These are phyloP conservation scores for Ctenochaetus hawaiiensis DNA, from an alignment of 2,797 vertebrate genomes.

Conservation along the genomic window DNA sequence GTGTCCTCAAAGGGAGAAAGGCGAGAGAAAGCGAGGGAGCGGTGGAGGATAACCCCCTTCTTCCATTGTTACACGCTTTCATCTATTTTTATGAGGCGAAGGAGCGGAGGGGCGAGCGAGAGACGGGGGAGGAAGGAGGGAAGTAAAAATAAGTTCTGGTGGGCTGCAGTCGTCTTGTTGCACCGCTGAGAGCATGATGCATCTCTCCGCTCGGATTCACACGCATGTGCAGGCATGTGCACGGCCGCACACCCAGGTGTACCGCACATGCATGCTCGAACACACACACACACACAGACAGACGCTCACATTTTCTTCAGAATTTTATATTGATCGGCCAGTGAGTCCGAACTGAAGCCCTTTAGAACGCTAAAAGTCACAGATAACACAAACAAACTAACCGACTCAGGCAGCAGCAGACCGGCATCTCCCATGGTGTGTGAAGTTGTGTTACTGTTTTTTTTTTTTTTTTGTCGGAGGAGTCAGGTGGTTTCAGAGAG, in stretches of 20 bases:
- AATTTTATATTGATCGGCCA: slow-evolving; percentile 10
- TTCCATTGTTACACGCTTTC: slow-evolving; percentile 75
- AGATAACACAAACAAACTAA: background rate
- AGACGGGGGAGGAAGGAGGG: slow-evolving; percentile 9
- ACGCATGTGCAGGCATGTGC: slow-evolving; percentile 15
- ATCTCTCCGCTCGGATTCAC: slow-evolving; percentile 40
- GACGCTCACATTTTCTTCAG: slow-evolving; percentile 1
- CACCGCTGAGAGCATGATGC: slow-evolving; percentile 61
- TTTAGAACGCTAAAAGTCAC: background rate
- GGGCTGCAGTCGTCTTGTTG: slow-evolving; percentile 54
- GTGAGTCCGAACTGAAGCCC: background rate
- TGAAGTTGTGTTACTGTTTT: background rate
- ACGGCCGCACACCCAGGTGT: slow-evolving; percentile 2
- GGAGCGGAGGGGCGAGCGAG: slow-evolving; percentile 21
- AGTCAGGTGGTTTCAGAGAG: background rate
- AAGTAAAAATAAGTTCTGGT: slow-evolving; percentile 68
- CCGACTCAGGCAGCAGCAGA: background rate
- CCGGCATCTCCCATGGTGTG: background rate
- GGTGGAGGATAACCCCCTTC: slow-evolving; percentile 68
- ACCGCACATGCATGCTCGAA: background rate
- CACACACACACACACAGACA: background rate
- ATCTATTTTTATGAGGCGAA: slow-evolving; percentile 80
- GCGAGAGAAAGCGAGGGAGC: slow-evolving; percentile 40
- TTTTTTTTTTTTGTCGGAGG: background rate
- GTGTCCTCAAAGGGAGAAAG: slow-evolving; percentile 63